Percentiles rank a stretch among this genome's conserved stretches.
Conservation (phyloP, 1,140 invertebrate species). For the Euura lappo region DNA sequence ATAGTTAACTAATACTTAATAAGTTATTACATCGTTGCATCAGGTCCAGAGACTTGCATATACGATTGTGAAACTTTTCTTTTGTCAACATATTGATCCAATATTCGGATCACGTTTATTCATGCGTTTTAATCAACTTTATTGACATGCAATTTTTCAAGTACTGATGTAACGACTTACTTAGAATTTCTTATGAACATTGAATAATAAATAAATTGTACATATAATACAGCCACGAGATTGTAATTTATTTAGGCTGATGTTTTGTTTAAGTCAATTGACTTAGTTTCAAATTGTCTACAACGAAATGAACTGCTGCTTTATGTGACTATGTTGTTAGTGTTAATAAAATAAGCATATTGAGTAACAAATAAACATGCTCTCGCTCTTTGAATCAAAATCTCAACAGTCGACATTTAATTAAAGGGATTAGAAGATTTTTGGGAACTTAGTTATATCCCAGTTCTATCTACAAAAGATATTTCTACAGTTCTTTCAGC, state of each 20-base stretch:
- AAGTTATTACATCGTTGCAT: slow-evolving; percentile 10
- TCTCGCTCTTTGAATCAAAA: too few species aligned
- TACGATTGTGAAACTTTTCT: not conserved
- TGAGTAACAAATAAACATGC: too few species aligned
- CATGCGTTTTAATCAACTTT: not conserved
- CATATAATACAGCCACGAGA: slow-evolving; percentile 3
- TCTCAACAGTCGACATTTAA: too few species aligned
- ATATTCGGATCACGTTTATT: not conserved
- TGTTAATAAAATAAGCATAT: not conserved
- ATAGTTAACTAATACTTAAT: not conserved
- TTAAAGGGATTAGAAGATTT: too few species aligned
- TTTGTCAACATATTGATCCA: not conserved
- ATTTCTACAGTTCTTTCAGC: too few species aligned
- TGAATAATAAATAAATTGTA: not conserved
- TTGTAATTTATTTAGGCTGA: slow-evolving; percentile 12
- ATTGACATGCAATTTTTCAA: not conserved
- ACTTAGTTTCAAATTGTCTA: slow-evolving; percentile 8
- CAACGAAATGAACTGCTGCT: slow-evolving; percentile 17
- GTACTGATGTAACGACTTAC: not conserved
- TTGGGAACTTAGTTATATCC: too few species aligned
- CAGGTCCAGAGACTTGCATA: not conserved
- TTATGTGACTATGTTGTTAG: slow-evolving; percentile 12
- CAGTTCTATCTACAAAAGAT: too few species aligned
- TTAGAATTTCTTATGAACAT: not conserved
- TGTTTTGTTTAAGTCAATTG: slow-evolving; percentile 1